Evolutionary conservation across 2,888 invertebrate species (phyloP), one percentile per base, ranked within the genome.

Genomic region (Dorcus hopei): DNA sequence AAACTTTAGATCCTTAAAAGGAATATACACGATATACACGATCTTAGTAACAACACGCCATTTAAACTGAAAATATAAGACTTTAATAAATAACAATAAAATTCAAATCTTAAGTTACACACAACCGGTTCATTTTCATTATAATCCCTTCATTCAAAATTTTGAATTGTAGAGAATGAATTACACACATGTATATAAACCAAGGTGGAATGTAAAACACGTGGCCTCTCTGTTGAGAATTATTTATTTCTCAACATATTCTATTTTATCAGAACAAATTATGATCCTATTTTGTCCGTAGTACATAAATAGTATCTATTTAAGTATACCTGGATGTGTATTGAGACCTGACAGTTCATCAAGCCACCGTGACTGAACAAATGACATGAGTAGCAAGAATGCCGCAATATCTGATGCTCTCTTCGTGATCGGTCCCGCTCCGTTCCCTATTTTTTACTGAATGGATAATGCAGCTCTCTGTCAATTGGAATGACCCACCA

Each of bases 321-420:
- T 42, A 42, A 42, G 42, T 42, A 9, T 42, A 42, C 11, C 6
- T 38, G 50, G 8, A 49, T 38, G 45, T 33, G 14, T 43, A 43
- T 26, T 40, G 33, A 53, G 33, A 45, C 33, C 38, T 53, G 53
- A 53, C 53, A 53, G 53, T 53, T 33, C 53, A 53, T 53, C 53
- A 53, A 53, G 53, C 53, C 53, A 53, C 53, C 45, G 53, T 53
- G 43, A 42, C 43, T 26, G 41, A 53, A 53, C 43, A 53, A 53
- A 53, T 43, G 49, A 49, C 49, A 49, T 38, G 49, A 9, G 33
- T 11, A 49, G 38, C n/a, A 33, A 49, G 49, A 49, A 49, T 49
- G 49, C 49, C 38, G 26, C 49, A 33, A 49, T 11, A 49, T 49
- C 49, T 33, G 49, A 49, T 49, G 33, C 16, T 33, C 38, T 23